Conservation (phyloP, 2,888 invertebrate species). For the Rutpela maculata region DNA sequence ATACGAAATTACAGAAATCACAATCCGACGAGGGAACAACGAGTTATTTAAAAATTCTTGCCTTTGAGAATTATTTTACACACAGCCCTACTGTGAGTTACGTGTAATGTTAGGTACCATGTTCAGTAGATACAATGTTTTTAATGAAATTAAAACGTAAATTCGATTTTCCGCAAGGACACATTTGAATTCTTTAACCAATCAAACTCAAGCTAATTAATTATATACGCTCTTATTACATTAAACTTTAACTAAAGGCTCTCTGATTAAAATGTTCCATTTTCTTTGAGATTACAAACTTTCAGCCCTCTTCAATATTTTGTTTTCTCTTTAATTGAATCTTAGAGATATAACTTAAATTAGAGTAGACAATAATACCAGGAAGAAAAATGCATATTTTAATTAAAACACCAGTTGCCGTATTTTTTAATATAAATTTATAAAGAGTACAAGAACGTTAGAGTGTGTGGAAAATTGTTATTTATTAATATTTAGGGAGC, state of each 20-base stretch:
- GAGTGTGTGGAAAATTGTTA: conserved; percentile 15
- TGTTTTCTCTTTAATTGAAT: neutral
- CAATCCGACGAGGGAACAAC: no score
- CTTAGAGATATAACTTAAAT: neutral
- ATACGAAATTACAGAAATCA: no score
- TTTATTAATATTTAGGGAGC: conserved; percentile 24
- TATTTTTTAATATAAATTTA: conserved; percentile 16
- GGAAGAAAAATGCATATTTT: neutral
- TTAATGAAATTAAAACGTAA: no score
- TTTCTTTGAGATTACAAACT: conserved; percentile 1
- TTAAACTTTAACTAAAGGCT: neutral
- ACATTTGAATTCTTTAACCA: neutral
- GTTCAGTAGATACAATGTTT: no score
- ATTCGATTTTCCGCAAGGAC: neutral
- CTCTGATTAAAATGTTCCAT: neutral
- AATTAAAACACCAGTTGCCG: neutral
- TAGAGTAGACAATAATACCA: neutral
- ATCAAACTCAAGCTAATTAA: neutral
- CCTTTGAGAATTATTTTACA: no score
- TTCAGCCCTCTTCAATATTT: neutral
- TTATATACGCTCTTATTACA: neutral
- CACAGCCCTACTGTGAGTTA: no score
- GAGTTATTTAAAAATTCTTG: no score
- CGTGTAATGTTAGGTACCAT: no score
- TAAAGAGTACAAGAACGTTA: conserved; percentile 10